phyloP scores from a whole-genome alignment of 53 echinoderm and acorn worm species.

The Patiria pectinifera region DNA sequence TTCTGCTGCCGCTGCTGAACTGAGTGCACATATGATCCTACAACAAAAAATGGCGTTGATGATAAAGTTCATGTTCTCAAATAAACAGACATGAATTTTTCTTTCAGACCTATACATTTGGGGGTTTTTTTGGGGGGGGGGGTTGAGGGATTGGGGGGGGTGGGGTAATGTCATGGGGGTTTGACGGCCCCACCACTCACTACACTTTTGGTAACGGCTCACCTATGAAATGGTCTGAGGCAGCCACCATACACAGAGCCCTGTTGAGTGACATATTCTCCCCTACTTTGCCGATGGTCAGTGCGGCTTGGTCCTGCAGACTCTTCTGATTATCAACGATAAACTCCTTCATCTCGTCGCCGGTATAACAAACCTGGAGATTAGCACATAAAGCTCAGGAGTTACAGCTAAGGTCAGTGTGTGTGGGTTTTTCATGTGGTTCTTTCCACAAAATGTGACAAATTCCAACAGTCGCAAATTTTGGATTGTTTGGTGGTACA shows the following conservation, averaged over 20 bases:
- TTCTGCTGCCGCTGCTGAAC: slow-evolving; percentile 65
- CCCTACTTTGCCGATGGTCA: slow-evolving; percentile 91
- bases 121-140: too few species aligned
- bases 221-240: slow-evolving; percentile 66
- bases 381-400: background rate
- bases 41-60: background rate
- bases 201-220: background rate
- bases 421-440: background rate
- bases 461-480: too few species aligned
- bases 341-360: slow-evolving; percentile 71
- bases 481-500: too few species aligned
- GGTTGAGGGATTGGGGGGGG: too few species aligned
- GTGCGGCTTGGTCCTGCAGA: slow-evolving; percentile 77
- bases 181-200: too few species aligned
- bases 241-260: slow-evolving; percentile 71
- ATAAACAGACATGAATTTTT: too few species aligned
- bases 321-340: slow-evolving; percentile 63
- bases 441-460: background rate
- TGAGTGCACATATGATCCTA: slow-evolving; percentile 97
- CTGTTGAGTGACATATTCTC: slow-evolving; percentile 93
- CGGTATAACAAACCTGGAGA: slow-evolving; percentile 61
- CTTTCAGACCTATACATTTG: too few species aligned
- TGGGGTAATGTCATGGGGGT: too few species aligned
- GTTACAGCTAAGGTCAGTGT: background rate
- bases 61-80: background rate